Base-by-base conservation (phyloP, 2,888 invertebrate genomes). In the Cantharis flavilabris region DNA sequence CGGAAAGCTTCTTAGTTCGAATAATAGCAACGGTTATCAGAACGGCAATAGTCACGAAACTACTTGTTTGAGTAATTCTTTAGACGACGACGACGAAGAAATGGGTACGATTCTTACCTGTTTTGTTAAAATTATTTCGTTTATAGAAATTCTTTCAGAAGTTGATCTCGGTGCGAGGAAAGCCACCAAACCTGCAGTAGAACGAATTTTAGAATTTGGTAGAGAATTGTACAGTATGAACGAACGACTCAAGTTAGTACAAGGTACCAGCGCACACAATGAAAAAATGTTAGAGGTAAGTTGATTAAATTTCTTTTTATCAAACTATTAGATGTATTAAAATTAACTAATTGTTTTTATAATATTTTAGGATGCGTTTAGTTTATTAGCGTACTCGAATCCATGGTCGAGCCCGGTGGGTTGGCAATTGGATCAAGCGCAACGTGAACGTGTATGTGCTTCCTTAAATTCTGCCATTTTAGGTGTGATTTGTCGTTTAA, bases 351-450 rank as follows among this genome's bases (percentile, higher is more conserved):
- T n/a, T 18, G 1, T 18, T 18, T 18, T 18, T 18, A 18, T 20
- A 20, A 71, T 80, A 79, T 76, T 81, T 26, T 90, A 98, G 95
- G 97, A 98, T 90, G 98, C 98, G 86, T 99, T 98, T 91, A 98
- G 98, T 90, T 92, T 99, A 87, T 91, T 99, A 87, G 98, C 98
- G 70, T 99, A 99, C 90, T 95, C 97, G 84, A 98, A 99, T 91
- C 99, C 98, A 30, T 98, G 97, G 97, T 94, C 94, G 86, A 98
- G 98, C 89, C 98, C 98, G 16, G 95, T 98, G 79, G 98, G 98
- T 79, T 97, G 97, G 95, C 97, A 98, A 89, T 91, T 99, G 84
- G 95, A 97, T 89, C 96, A 98, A n/a, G 92, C 95, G 83, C 96
- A 98, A 86, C 92, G 99, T 85, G 98, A 99, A 90, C 94, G 95